Evolutionary conservation across 2,113 vertebrate species (phyloP).

Genomic region (human (Homo sapiens)): GRCh38 chr14:97304501-97305000

Average conservation of each 20-base stretch:
- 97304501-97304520: neutral
- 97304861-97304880: neutral
- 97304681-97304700: accelerated
- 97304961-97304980: neutral
- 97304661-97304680: neutral
- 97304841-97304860: neutral
- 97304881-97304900: accelerated
- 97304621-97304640: accelerated
- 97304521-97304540: neutral
- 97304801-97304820: accelerated
- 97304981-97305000: neutral
- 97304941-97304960: no score
- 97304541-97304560: neutral
- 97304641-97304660: neutral
- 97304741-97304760: neutral
- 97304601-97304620: neutral
- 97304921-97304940: neutral
- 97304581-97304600: neutral
- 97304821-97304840: neutral
- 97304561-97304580: neutral
- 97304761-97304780: accelerated
- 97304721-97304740: neutral
- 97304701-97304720: accelerated
- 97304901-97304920: no score
- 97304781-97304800: accelerated